Percentiles rank a stretch among this genome's conserved stretches.
phyloP scores from a whole-genome alignment of 2,888 invertebrate species.

The Lampropteryx suffumata region DNA sequence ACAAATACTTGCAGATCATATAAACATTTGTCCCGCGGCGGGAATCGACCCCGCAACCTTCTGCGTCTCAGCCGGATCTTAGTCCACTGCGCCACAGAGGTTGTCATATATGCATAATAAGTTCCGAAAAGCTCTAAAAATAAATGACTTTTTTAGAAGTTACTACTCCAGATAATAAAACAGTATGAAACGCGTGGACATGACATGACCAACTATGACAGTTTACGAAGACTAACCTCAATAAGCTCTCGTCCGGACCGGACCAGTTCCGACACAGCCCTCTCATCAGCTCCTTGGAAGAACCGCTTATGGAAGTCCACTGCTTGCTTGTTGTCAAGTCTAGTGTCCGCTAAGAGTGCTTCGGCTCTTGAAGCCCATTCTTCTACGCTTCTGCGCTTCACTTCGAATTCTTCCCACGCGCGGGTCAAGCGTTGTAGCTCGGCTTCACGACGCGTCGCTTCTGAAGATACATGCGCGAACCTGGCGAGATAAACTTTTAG shows the following conservation, averaged over 20 bases:
- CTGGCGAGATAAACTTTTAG: conserved; percentile 42
- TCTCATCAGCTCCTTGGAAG: conserved; percentile 93
- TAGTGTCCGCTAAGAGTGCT: conserved; percentile 89
- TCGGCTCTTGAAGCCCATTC: conserved; percentile 95
- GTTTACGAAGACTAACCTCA: conserved; percentile 74
- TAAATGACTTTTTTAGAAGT: too few relatives aligned
- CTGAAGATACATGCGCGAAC: conserved; percentile 90
- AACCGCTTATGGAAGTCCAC: conserved; percentile 93
- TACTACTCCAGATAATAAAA: not conserved
- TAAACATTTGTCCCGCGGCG: too few relatives aligned
- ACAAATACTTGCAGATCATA: too few relatives aligned
- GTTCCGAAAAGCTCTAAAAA: too few relatives aligned
- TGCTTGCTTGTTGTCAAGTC: conserved; percentile 90
- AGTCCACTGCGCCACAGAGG: too few relatives aligned
- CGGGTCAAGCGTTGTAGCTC: conserved; percentile 90
- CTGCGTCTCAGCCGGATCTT: too few relatives aligned
- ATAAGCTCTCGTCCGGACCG: conserved; percentile 88
- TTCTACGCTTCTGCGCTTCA: conserved; percentile 89
- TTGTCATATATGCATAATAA: too few relatives aligned
- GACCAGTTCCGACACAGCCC: conserved; percentile 90
- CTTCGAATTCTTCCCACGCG: conserved; percentile 93
- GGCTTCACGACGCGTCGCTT: conserved; percentile 89
- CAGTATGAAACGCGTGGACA: not conserved
- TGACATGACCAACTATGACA: not conserved
- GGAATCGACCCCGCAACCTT: too few relatives aligned